Conservation (phyloP, 2,797 vertebrate genomes). For the Halcyon smyrnensis region DNA sequence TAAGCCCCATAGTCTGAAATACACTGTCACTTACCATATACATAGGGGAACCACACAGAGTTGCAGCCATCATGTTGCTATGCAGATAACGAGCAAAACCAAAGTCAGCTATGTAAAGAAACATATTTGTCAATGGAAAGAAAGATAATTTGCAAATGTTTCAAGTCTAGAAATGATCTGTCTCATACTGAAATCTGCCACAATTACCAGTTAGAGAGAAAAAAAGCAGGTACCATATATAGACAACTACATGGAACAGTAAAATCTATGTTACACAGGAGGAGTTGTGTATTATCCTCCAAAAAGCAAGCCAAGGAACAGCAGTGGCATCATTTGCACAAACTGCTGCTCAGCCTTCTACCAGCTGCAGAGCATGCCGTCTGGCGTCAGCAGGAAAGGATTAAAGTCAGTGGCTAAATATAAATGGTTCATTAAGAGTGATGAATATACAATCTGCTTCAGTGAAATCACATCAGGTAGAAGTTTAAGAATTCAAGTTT, state of each 20-base stretch:
- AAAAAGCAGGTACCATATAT: neutral
- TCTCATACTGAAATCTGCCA: neutral
- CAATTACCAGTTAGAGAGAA: neutral
- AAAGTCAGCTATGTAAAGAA: conserved; percentile 90
- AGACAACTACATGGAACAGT: neutral
- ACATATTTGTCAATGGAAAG: neutral
- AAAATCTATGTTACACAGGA: neutral
- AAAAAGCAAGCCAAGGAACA: conserved; percentile 41
- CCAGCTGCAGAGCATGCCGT: conserved; percentile 30
- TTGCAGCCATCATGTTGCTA: conserved; percentile 99
- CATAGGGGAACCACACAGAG: conserved; percentile 96
- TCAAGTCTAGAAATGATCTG: neutral
- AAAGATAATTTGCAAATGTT: neutral
- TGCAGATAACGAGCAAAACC: conserved; percentile 97
- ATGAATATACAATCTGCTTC: conserved; percentile 48
- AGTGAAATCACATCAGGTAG: conserved; percentile 40
- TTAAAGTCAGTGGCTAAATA: conserved; percentile 54
- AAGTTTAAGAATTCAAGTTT: conserved; percentile 10
- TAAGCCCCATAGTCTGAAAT: neutral
- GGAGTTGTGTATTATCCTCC: neutral
- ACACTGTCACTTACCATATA: conserved; percentile 89
- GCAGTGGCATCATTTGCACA: conserved; percentile 13
- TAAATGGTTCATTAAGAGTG: conserved; percentile 49
- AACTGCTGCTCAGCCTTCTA: conserved; percentile 38
- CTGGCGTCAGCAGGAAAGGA: conserved; percentile 45